Percentiles rank a stretch among this genome's conserved stretches.
These are phyloP conservation scores for Vanessa tameamea DNA, from an alignment of 1,140 invertebrate genomes.

Conservation along the genomic window DNA sequence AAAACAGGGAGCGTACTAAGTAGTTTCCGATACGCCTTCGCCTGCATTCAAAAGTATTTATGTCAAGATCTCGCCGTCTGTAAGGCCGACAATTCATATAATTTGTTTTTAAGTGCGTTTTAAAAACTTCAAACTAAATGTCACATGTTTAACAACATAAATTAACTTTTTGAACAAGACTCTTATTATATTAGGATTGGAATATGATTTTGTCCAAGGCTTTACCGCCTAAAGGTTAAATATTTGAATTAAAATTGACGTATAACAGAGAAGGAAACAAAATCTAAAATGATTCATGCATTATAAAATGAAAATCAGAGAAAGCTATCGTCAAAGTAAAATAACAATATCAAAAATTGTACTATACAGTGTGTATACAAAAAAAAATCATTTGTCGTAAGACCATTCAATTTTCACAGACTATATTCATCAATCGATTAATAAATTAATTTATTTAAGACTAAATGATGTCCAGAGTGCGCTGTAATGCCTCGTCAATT, in stretches of 20 bases:
- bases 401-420: too few species aligned
- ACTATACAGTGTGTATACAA: too few species aligned
- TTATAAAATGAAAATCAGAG: neutral
- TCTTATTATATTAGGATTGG: neutral
- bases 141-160: neutral
- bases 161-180: neutral
- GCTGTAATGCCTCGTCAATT: too few species aligned
- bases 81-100: slow-evolving; percentile 42
- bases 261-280: neutral
- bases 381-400: too few species aligned
- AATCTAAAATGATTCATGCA: neutral
- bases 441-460: too few species aligned
- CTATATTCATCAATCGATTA: neutral
- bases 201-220: too few species aligned
- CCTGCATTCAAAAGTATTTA: slow-evolving; percentile 36
- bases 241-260: neutral
- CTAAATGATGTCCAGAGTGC: too few species aligned
- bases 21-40: slow-evolving; percentile 44
- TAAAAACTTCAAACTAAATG: slow-evolving; percentile 1
- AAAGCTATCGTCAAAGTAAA: too few species aligned
- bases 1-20: slow-evolving; percentile 28
- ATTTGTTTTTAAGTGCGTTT: slow-evolving; percentile 27
- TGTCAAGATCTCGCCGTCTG: slow-evolving; percentile 46
- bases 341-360: too few species aligned
- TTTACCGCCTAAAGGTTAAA: neutral